Percentiles rank a stretch among this genome's conserved stretches.
These are phyloP conservation scores for Caerostris darwini DNA, from an alignment of 1,140 invertebrate species.

Conservation along the genomic window DNA sequence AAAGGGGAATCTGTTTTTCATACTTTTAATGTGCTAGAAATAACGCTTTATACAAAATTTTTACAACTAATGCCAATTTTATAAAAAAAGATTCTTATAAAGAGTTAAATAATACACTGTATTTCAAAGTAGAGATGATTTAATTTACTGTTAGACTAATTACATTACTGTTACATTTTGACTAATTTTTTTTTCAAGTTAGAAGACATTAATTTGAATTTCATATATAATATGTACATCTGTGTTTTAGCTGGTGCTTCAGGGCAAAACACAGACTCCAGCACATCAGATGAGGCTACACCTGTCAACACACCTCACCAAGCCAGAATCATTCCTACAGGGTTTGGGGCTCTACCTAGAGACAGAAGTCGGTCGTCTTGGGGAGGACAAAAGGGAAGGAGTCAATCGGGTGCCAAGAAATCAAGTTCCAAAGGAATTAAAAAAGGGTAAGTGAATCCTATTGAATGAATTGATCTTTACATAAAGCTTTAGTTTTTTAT, in stretches of 20 bases:
- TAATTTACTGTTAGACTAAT: background rate
- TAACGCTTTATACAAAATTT: too few species aligned
- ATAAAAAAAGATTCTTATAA: background rate
- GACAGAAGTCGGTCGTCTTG: slow-evolving; percentile 69
- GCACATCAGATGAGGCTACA: slow-evolving; percentile 76
- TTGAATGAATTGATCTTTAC: background rate
- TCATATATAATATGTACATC: background rate
- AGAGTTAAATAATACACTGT: background rate
- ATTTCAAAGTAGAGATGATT: background rate
- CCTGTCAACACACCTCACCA: slow-evolving; percentile 77
- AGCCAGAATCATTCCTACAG: slow-evolving; percentile 63
- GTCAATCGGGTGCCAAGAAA: slow-evolving; percentile 70
- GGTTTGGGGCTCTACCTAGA: slow-evolving; percentile 72
- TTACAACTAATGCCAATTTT: background rate
- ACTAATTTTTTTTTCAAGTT: background rate
- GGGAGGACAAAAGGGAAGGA: slow-evolving; percentile 63
- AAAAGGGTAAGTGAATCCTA: slow-evolving; percentile 72
- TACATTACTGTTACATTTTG: background rate
- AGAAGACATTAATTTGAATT: background rate
- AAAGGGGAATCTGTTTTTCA: too few species aligned
- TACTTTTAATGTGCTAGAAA: too few species aligned
- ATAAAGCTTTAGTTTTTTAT: background rate
- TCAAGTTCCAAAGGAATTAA: slow-evolving; percentile 77
- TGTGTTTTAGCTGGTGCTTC: slow-evolving; percentile 69
- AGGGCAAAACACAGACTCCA: slow-evolving; percentile 74